Conservation (phyloP, 2,113 vertebrate genomes). For the Atherinomorus stipes region DNA sequence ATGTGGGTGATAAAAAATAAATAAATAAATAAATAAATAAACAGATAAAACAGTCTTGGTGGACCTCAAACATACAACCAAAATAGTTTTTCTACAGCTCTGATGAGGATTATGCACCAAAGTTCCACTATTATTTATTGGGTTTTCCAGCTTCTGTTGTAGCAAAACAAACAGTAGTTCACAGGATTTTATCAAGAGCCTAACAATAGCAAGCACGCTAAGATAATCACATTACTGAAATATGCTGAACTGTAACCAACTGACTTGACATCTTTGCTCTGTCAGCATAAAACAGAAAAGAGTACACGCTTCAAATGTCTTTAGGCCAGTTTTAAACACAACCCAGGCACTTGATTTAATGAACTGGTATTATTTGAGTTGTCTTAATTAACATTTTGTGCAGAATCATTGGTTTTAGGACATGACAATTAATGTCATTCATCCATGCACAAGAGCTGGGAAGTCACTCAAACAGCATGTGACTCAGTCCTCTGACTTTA, state of each 20-base stretch:
- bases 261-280: slow-evolving; percentile 9
- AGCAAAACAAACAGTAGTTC: neutral
- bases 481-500: neutral
- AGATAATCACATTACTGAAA: neutral
- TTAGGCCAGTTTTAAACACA: neutral
- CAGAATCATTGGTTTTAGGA: slow-evolving; percentile 1
- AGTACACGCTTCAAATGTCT: neutral
- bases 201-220: neutral
- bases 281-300: slow-evolving; percentile 1
- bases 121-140: too few species aligned
- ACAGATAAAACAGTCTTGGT: too few species aligned
- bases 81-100: too few species aligned
- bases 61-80: too few species aligned
- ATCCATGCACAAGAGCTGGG: neutral
- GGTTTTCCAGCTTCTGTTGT: neutral
- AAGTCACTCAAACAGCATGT: neutral
- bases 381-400: slow-evolving; percentile 22
- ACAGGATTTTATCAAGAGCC: neutral
- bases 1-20: too few species aligned
- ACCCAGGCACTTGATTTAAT: slow-evolving; percentile 9
- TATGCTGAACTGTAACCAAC: neutral
- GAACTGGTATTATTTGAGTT: neutral
- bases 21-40: too few species aligned
- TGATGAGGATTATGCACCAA: too few species aligned
- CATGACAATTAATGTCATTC: neutral